Conservation (phyloP, 1,140 invertebrate species). For the Ruditapes philippinarum region DNA sequence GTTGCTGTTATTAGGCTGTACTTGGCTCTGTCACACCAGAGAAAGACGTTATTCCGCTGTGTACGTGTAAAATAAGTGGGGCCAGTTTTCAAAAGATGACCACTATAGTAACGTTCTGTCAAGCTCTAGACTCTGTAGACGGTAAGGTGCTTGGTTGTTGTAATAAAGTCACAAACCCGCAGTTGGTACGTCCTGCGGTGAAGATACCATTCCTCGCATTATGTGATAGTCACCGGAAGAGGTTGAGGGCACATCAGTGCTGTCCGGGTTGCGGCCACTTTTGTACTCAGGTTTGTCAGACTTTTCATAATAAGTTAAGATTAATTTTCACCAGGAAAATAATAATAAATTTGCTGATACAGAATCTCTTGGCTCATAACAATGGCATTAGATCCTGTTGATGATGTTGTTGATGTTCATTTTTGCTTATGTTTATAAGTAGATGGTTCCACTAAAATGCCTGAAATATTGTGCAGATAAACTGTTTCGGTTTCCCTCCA, state of each 20-base stretch:
- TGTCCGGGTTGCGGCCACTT: conserved; percentile 96
- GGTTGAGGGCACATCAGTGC: conserved; percentile 94
- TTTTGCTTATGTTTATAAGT: too few relatives aligned
- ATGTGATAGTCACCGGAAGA: conserved; percentile 93
- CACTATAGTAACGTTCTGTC: conserved; percentile 87
- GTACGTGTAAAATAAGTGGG: conserved; percentile 85
- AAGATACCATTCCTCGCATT: conserved; percentile 94
- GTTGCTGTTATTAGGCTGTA: conserved; percentile 68
- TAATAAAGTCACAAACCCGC: conserved; percentile 90
- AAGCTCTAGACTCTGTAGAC: conserved; percentile 93
- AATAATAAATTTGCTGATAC: too few relatives aligned
- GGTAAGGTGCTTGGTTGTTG: conserved; percentile 93
- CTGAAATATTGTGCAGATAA: too few relatives aligned
- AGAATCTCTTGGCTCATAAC: too few relatives aligned
- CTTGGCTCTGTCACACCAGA: conserved; percentile 72
- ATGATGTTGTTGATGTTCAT: too few relatives aligned
- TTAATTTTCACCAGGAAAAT: too few relatives aligned
- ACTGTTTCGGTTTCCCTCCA: too few relatives aligned
- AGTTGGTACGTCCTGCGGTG: conserved; percentile 92
- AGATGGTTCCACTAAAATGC: too few relatives aligned
- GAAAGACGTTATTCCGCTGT: conserved; percentile 82
- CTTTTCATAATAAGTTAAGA: neutral
- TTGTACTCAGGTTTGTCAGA: conserved; percentile 92
- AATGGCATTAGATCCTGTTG: too few relatives aligned
- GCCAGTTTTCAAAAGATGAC: conserved; percentile 81